These are phyloP conservation scores for Lepidurus packardi DNA, from an alignment of 1,140 invertebrate species.

Conservation along the genomic window DNA sequence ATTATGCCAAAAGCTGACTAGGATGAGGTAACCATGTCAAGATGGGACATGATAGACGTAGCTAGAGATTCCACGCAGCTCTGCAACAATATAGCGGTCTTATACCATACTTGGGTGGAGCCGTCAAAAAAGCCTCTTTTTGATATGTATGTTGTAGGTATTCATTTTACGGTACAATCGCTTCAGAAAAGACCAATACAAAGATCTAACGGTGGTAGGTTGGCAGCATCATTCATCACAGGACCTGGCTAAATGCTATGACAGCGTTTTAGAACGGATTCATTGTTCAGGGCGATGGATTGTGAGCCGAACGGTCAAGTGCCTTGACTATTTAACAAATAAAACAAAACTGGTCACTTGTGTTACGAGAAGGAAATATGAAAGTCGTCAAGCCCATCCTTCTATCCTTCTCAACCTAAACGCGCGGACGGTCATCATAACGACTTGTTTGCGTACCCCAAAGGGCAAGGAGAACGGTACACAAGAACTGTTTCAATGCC, in stretches of 20 bases:
- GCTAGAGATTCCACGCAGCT: too few relatives aligned
- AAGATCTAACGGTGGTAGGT: background rate
- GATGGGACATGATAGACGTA: too few relatives aligned
- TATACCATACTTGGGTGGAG: too few relatives aligned
- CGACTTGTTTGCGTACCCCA: background rate
- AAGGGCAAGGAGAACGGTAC: background rate
- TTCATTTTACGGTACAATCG: background rate
- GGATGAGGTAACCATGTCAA: too few relatives aligned
- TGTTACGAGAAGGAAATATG: background rate
- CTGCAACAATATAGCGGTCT: too few relatives aligned
- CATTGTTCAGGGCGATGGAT: background rate
- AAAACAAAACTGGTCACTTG: background rate
- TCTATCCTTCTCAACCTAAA: background rate
- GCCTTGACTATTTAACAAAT: background rate
- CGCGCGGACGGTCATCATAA: background rate
- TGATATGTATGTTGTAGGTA: background rate
- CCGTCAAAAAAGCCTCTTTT: too few relatives aligned
- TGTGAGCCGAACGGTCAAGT: background rate
- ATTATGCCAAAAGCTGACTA: too few relatives aligned
- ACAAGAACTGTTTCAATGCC: background rate
- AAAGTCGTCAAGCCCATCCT: background rate
- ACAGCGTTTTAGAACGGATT: background rate
- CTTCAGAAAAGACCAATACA: background rate
- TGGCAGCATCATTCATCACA: slow-evolving; percentile 5
- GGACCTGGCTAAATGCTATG: slow-evolving; percentile 8